Conservation (phyloP, 2,888 invertebrate genomes). For the Scaptomyza reducta region DNA sequence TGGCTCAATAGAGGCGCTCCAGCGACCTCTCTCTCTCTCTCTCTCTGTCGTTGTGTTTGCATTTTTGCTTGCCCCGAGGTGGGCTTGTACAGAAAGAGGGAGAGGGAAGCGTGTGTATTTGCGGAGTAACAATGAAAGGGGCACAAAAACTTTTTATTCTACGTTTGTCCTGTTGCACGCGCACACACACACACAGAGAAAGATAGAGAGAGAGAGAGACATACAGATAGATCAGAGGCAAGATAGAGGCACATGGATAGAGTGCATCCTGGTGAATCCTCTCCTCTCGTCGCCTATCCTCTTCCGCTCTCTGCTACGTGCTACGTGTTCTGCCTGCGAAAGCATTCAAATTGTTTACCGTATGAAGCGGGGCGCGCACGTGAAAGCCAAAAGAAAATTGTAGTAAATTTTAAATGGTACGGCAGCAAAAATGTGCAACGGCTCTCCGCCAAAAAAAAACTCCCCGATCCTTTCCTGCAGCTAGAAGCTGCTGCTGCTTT, state of each 20-base stretch:
- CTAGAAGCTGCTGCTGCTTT: slow-evolving; percentile 48
- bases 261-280: slow-evolving; percentile 65
- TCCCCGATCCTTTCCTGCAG: background rate
- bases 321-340: slow-evolving; percentile 64
- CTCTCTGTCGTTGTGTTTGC: slow-evolving; percentile 46
- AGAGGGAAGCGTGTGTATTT: slow-evolving; percentile 2
- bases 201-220: slow-evolving; percentile 12
- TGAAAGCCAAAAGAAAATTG: slow-evolving; percentile 78
- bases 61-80: slow-evolving; percentile 16
- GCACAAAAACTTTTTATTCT: slow-evolving; percentile 68
- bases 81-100: background rate
- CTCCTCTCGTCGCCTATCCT: background rate
- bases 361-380: slow-evolving; percentile 70
- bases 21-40: slow-evolving; percentile 12
- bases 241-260: slow-evolving; percentile 38
- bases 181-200: slow-evolving; percentile 30
- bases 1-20: slow-evolving; percentile 52
- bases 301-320: slow-evolving; percentile 25
- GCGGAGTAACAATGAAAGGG: slow-evolving; percentile 26
- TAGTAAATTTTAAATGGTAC: slow-evolving; percentile 79
- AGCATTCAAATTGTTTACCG: slow-evolving; percentile 80
- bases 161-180: slow-evolving; percentile 78
- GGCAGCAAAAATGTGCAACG: slow-evolving; percentile 76
- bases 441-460: slow-evolving; percentile 8
- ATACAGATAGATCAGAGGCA: slow-evolving; percentile 12